Evolutionary conservation across 2,888 invertebrate genomes (phyloP).

Genomic region (Odontocolon sp.): DNA sequence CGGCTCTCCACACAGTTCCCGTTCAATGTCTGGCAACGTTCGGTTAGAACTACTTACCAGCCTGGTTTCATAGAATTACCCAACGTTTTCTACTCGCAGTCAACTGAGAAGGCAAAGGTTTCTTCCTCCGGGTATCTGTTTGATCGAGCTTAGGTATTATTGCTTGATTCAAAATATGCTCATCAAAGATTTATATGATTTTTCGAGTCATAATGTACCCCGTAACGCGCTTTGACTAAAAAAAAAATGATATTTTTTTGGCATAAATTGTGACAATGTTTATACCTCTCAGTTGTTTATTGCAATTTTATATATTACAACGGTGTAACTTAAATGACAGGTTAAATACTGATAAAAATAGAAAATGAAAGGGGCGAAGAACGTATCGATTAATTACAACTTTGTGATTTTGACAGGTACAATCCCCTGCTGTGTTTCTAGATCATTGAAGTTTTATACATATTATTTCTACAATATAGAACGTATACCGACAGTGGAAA

Average conservation of each 20-base stretch:
- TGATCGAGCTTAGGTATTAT: slow-evolving; percentile 25
- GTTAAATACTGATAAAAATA: not conserved
- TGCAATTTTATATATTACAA: not conserved
- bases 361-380: slow-evolving; percentile 3
- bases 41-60: slow-evolving; percentile 55
- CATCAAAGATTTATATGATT: too few relatives aligned
- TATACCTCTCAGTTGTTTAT: too few relatives aligned
- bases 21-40: slow-evolving; percentile 39
- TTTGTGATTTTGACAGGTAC: slow-evolving; percentile 21
- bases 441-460: slow-evolving; percentile 28
- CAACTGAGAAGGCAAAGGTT: slow-evolving; percentile 5
- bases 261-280: too few relatives aligned
- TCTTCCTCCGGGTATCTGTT: slow-evolving; percentile 4
- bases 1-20: slow-evolving; percentile 48
- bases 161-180: not conserved
- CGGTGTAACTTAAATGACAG: not conserved
- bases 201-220: too few relatives aligned
- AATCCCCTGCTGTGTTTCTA: slow-evolving; percentile 26
- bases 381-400: slow-evolving; percentile 29
- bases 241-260: too few relatives aligned
- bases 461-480: not conserved
- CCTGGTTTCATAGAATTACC: slow-evolving; percentile 37
- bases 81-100: not conserved
- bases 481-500: slow-evolving; percentile 12
- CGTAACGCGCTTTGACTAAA: too few relatives aligned